Evolutionary conservation across 2,113 vertebrate genomes (phyloP), one percentile per base, ranked within the genome.

Genomic region (Sinocyclocheilus maitianheensis): DNA sequence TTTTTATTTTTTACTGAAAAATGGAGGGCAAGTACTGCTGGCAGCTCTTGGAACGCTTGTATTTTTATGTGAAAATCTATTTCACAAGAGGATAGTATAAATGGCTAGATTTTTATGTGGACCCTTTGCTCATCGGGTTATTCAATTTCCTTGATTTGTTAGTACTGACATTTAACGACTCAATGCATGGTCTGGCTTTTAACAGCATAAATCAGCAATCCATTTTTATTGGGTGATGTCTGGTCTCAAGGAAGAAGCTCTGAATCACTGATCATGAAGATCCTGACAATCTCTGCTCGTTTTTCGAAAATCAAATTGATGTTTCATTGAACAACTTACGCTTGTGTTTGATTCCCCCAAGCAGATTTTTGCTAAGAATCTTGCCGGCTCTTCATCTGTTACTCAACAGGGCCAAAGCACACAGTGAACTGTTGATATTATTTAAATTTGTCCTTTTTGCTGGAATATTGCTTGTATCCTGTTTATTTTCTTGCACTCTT

Each of bases 11-110:
- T 48, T 3, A 48, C 11, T 4, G 13, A 53, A 53, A 63, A 53
- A 63, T 10, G 11, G 20, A 62, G 11, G 7, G 76, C 84, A 48
- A 85, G 62, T 86, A 85, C 83, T 87, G 89, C 77, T 79, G 86
- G 86, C 65, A 85, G 85, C 53, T 87, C 63, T 65, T 81, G 74
- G 3, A 51, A 62, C 74, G 81, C 90, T 77, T 69, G 53, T 48
- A 48, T 48, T 46, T 46, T 46, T 3, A 48, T 48, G 46, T 48
- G 12, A 48, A 48, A 48, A 48, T 48, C 2, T 2, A 48, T 48
- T 48, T 48, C 10, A 48, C 46, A 12, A 48, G 46, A 48, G 2
- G 12, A 12, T 48, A 48, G 11, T 48, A 11, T 48, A 48, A 48
- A 48, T 48, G 10, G 10, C 46, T 48, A 48, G 46, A 48, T 12